Base-by-base conservation (phyloP, 2,797 vertebrate genomes). In the Ispidina picta region DNA sequence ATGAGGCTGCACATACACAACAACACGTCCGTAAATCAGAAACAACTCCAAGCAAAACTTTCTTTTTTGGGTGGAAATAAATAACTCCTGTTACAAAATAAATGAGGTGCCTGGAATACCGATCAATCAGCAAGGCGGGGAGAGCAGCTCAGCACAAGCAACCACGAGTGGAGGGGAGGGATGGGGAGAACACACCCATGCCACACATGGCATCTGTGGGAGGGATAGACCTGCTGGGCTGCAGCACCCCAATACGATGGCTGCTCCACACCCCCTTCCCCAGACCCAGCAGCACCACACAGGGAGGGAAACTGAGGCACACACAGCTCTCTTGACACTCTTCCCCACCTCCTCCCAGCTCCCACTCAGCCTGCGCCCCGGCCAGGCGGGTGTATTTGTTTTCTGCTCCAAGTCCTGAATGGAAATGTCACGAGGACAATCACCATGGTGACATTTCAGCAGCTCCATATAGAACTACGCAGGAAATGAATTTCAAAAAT, bases 371-470 rank as follows among this genome's bases (percentile, higher is more conserved):
- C 33, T 58, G 11, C 2, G 4, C 28, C 54, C 43, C 56, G 51
- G 59, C 69, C 76, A 12, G 16, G 33, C 25, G 0, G 23, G 5
- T 10, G 7, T 3, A 43, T 86, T 90, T 92, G 87, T 90, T 88
- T 89, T 78, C 70, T 64, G 84, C 89, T 78, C 9, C 1, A 39
- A 77, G 73, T 85, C 79, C 70, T 65, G 79, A 63, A 86, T 83
- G 91, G 90, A 94, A 93, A 93, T 93, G 95, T 81, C 93, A 95
- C 33, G 43, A 75, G 94, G 93, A 95, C 95, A 81, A 94, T 96
- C 93, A 89, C 95, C 94, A 95, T 95, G 93, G 94, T 93, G 93
- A 96, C 93, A 93, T 91, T 94, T 95, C 89, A 43, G 89, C 93
- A 39, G 94, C 76, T 72, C 94, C 66, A 5, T 23, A 25, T 0